Evolutionary conservation across 2,797 vertebrate genomes (phyloP).

Genomic region (Orestias chungarensis): DNA sequence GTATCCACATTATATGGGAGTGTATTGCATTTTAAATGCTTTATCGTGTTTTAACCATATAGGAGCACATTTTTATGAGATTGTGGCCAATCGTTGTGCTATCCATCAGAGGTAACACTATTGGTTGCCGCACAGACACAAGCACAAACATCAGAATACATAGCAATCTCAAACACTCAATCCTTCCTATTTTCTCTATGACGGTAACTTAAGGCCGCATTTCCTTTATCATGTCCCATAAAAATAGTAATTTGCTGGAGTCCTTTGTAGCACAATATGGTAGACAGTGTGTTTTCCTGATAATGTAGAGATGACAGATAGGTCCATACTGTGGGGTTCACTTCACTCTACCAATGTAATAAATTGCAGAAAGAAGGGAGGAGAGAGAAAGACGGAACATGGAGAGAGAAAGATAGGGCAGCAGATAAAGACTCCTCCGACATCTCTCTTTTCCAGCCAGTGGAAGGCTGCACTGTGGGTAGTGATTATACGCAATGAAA

Average conservation of each 20-base stretch:
- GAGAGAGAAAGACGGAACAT: constrained; percentile 59
- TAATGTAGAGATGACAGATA: constrained; percentile 92
- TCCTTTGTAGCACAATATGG: constrained; percentile 87
- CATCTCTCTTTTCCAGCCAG: constrained; percentile 76
- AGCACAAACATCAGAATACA: constrained; percentile 48
- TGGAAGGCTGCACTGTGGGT: constrained; percentile 84
- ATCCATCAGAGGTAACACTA: constrained; percentile 39
- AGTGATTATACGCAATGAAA: constrained; percentile 91
- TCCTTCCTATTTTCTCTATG: constrained; percentile 65
- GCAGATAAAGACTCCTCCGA: constrained; percentile 77
- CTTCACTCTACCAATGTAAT: constrained; percentile 85
- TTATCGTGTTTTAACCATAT: constrained; percentile 60
- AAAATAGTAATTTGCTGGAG: constrained; percentile 91
- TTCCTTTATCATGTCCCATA: constrained; percentile 92
- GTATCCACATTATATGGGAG: constrained; percentile 20
- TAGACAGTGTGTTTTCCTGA: constrained; percentile 88
- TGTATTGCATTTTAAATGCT: constrained; percentile 40
- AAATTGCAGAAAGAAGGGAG: constrained; percentile 79
- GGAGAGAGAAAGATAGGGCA: constrained; percentile 61
- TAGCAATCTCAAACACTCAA: constrained; percentile 59
- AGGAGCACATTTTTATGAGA: constrained; percentile 48
- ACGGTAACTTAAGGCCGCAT: constrained; percentile 88
- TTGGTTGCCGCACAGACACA: constrained; percentile 13
- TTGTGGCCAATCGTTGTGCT: constrained; percentile 34
- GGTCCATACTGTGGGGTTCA: constrained; percentile 86